Conservation (phyloP, 2,113 vertebrate species). For the Nothobranchius furzeri region DNA sequence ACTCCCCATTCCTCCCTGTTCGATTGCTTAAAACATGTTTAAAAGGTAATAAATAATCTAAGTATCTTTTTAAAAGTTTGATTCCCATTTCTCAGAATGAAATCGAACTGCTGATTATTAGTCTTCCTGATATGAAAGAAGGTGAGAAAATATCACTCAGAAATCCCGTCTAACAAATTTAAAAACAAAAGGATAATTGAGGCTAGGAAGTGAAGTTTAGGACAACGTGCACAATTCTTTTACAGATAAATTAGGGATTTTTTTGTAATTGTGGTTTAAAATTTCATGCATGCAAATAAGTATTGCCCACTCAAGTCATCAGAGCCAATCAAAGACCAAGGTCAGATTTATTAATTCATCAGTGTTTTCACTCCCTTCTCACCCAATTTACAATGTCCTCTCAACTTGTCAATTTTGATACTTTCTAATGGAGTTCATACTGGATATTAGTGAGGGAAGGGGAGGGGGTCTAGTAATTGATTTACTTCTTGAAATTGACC, state of each 20-base stretch:
- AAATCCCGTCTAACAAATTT: too few species aligned
- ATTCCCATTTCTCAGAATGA: too few species aligned
- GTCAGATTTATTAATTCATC: slow-evolving; percentile 36
- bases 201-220: not conserved
- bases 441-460: slow-evolving; percentile 3
- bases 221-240: slow-evolving; percentile 5
- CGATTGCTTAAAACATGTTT: too few species aligned
- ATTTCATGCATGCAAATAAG: slow-evolving; percentile 23
- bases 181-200: too few species aligned
- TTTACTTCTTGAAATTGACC: slow-evolving; percentile 32
- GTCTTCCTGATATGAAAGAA: too few species aligned
- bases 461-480: not conserved
- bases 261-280: slow-evolving; percentile 32
- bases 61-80: too few species aligned
- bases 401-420: slow-evolving; percentile 24
- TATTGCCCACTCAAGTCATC: slow-evolving; percentile 15
- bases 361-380: slow-evolving; percentile 18
- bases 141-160: too few species aligned
- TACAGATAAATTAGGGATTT: slow-evolving; percentile 3
- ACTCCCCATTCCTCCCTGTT: too few species aligned
- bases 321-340: slow-evolving; percentile 22
- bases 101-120: too few species aligned
- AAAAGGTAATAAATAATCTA: too few species aligned
- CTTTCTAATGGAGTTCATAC: slow-evolving; percentile 16
- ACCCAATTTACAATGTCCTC: slow-evolving; percentile 24